phyloP scores from a whole-genome alignment of 2,797 vertebrate species.

The Peromyscus eremicus region DNA sequence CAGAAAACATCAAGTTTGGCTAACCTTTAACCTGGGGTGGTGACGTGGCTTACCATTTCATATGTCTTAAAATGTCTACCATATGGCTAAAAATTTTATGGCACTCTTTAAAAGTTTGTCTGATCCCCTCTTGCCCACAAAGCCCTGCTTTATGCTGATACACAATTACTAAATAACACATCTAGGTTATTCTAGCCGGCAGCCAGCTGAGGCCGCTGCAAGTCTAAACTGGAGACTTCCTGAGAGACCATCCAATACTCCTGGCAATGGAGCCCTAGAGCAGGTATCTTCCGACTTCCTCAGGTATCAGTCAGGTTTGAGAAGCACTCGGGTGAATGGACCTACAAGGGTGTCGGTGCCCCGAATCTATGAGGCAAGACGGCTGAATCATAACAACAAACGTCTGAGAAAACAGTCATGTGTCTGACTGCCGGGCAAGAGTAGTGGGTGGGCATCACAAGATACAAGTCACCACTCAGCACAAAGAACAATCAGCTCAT shows the following conservation, averaged over 20 bases:
- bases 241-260: neutral
- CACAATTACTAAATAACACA: neutral
- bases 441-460: neutral
- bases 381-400: too few relatives aligned
- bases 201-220: neutral
- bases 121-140: neutral
- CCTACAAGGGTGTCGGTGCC: neutral
- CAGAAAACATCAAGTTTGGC: slow-evolving; percentile 86
- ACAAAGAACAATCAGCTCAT: neutral
- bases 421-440: neutral
- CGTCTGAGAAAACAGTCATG: neutral
- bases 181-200: neutral
- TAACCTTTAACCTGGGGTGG: slow-evolving; percentile 88
- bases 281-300: neutral
- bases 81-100: slow-evolving; percentile 67
- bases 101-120: slow-evolving; percentile 40
- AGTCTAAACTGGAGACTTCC: neutral
- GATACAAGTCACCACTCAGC: neutral
- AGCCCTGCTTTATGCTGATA: neutral
- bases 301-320: neutral
- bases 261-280: neutral
- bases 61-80: slow-evolving; percentile 73
- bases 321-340: neutral
- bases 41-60: slow-evolving; percentile 80
- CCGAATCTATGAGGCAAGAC: neutral